A percentile compares a stretch with the other conserved stretches of the same genome.
These are phyloP conservation scores for Willisornis vidua DNA, from an alignment of 2,113 vertebrate genomes.

Conservation along the genomic window DNA sequence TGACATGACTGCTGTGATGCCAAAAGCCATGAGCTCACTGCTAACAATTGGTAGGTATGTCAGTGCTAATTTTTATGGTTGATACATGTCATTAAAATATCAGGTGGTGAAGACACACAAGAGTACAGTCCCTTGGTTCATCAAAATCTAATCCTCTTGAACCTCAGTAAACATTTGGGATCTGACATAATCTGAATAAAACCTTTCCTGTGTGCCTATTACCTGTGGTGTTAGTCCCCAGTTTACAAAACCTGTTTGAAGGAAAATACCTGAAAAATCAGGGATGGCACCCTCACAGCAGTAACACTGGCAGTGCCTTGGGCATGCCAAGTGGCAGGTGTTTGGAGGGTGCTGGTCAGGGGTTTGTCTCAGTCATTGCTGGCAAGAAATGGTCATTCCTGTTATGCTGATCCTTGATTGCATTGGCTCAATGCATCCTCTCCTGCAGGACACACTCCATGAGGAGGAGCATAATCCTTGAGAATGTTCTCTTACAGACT, in stretches of 20 bases:
- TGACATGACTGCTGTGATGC: constrained; percentile 36
- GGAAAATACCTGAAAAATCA: not conserved
- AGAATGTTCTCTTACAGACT: not conserved
- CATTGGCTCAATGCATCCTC: not conserved
- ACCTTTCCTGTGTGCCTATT: not conserved
- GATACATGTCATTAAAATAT: not conserved
- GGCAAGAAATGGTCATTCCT: constrained; percentile 2
- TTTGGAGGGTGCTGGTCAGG: not conserved
- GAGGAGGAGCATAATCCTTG: not conserved
- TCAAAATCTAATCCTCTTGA: not conserved
- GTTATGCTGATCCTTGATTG: not conserved
- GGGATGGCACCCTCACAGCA: not conserved
- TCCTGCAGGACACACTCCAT: not conserved
- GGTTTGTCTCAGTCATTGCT: not conserved
- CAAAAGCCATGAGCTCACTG: constrained; percentile 12
- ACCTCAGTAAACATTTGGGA: not conserved
- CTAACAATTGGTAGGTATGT: not conserved
- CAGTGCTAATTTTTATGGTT: not conserved
- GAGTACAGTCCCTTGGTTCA: not conserved
- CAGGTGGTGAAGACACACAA: not conserved
- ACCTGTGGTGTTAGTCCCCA: not conserved
- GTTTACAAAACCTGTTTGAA: not conserved
- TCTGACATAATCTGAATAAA: not conserved
- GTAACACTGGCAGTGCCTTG: not conserved
- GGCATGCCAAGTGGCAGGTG: not conserved